Evolutionary conservation across 2,888 invertebrate species (phyloP), one percentile per base, ranked within the genome.

Genomic region (Ormyrus rosae): DNA sequence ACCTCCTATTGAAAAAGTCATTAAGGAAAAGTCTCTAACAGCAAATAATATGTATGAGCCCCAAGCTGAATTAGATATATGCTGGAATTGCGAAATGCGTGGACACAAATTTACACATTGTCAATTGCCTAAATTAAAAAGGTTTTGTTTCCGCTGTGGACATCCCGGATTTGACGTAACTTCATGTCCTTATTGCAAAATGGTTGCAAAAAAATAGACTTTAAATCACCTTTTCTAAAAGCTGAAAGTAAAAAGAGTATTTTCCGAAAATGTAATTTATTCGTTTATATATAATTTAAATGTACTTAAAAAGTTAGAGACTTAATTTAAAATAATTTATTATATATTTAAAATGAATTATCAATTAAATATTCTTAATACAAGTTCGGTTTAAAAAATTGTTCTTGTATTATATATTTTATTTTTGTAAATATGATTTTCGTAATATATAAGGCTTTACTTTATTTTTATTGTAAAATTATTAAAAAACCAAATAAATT

Each of bases 141-240:
- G 61, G 45, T 81, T 81, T 67, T 81, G 81, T 4, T 78, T 19
- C 13, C 63, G 70, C 3, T 81, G 78, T 19, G 74, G 81, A 10
- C 45, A 5, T 8, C 53, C n/a, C 2, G 74, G 70, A 50, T 69
- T 65, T 69, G 67, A 74, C 11, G 65, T 74, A 5, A 13, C 6
- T 7, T 61, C 73, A n/a, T 81, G 78, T 71, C 77, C 73, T 0
- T 34, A 55, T n/a, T 81, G 78, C 19, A 50, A 69, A 50, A 8
- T 69, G 5, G 34, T 34, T 34, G 34, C 34, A 34, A 34, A 34
- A 34, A 34, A 34, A 2, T 34, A 46, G 2, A 61, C 3, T 13
- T 58, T 13, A 13, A n/a, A 6, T 10, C 19, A 6, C 5, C 8
- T 4, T 34, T 61, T 61, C 2, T 67, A 8, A 50, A 9, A 51